Evolutionary conservation across 2,797 vertebrate species (phyloP).

Genomic region (Morelia viridis): DNA sequence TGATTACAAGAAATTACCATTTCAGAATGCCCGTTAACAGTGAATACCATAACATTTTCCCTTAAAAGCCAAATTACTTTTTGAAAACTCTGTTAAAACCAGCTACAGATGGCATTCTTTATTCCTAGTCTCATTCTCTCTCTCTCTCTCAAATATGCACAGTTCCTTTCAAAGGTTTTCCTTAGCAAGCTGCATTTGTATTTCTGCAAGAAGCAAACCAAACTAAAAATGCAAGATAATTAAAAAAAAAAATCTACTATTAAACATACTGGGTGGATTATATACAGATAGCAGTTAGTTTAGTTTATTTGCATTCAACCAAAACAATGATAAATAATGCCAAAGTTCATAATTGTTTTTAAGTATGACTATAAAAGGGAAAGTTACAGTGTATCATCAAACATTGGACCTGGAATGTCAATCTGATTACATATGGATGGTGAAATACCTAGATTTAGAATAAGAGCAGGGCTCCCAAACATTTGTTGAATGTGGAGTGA

Average conservation of each 20-base stretch:
- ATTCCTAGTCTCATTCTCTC: not conserved
- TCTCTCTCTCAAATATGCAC: not conserved
- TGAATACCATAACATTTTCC: no score
- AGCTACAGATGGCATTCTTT: no score
- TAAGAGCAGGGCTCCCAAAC: not conserved
- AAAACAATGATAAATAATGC: conserved; percentile 21
- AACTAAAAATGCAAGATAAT: not conserved
- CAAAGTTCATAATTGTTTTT: conserved; percentile 9
- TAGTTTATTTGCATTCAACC: not conserved
- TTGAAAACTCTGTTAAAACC: no score
- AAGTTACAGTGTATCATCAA: conserved; percentile 23
- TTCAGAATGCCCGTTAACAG: not conserved
- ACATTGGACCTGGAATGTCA: not conserved
- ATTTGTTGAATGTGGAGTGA: not conserved
- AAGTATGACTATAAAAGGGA: conserved; percentile 35
- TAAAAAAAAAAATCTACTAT: not conserved
- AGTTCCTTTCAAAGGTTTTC: conserved; percentile 1
- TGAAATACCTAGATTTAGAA: not conserved
- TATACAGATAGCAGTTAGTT: conserved; percentile 18
- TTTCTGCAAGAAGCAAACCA: not conserved
- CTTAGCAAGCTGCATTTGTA: conserved; percentile 31
- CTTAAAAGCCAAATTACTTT: not conserved
- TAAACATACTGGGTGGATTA: not conserved
- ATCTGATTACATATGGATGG: conserved; percentile 15
- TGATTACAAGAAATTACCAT: not conserved